Base-by-base conservation (phyloP, 2,797 vertebrate species). In the Syngnathus rostellatus region DNA sequence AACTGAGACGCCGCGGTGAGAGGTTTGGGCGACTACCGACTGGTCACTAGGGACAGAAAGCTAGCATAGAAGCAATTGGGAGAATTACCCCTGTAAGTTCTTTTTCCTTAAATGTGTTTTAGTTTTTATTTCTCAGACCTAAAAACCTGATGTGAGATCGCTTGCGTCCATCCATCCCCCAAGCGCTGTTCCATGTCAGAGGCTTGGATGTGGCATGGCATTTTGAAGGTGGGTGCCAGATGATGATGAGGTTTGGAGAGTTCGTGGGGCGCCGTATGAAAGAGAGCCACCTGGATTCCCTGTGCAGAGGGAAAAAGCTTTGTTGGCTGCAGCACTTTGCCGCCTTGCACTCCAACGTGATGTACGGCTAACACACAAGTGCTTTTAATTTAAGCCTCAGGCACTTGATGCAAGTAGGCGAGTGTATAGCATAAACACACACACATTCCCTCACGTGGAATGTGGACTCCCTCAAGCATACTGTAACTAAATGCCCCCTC, bases 241-340 rank as follows among this genome's bases (percentile, higher is more conserved):
- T 83, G 85, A 89, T 64, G 70, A 87, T 83, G 84, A 87, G 80
- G 81, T 76, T 72, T 81, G 80, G 68, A 77, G 83, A 82, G 80
- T 72, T 81, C 38, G 83, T 66, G 76, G 85, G 83, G 82, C 51
- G 80, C 72, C 80, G 83, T 77, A 85, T 84, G 79, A 86, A 89
- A 89, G 81, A 84, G 75, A 77, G 84, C 81, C 86, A 86, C 85
- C 86, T 84, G 84, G 86, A 83, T 83, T 87, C 86, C 86, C 77
- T 77, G 70, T 40, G 23, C 39, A 58, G 17, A 50, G n/a, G 50
- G 38, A 72, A 73, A 70, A 68, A 64, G 62, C 71, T n/a, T 60
- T 60, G 19, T 40, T 21, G 59, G 59, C 39, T 40, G 3, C 58
- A 21, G 58, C n/a, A 17, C 38, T 61, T 61, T 61, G 58, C 59